Percentiles rank a stretch among this genome's conserved stretches.
Conservation (phyloP, 2,113 vertebrate genomes). For the Nothocercus nigrocapillus region DNA sequence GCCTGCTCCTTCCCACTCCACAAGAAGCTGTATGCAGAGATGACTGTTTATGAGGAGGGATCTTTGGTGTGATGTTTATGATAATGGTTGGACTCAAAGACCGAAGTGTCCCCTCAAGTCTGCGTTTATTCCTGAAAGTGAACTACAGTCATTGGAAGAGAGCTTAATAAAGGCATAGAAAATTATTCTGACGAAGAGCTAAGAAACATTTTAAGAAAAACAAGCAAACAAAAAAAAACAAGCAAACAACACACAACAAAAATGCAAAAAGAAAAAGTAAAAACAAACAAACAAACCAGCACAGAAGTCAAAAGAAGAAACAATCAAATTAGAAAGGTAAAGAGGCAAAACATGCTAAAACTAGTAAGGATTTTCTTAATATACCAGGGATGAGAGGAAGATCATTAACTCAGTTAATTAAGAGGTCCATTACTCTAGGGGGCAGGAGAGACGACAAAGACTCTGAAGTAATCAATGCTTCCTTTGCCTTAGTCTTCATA, state of each 20-base stretch:
- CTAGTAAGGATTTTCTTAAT: neutral
- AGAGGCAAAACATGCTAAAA: neutral
- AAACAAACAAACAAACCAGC: neutral
- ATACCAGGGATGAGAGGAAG: neutral
- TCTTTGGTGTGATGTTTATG: neutral
- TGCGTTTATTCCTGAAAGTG: neutral
- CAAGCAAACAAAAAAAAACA: neutral
- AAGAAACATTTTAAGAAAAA: neutral
- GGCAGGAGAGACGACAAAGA: neutral
- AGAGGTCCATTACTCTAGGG: neutral
- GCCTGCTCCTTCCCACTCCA: neutral
- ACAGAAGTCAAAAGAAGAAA: neutral
- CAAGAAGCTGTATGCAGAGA: neutral
- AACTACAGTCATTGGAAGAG: neutral
- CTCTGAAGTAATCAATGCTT: neutral
- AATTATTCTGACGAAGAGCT: neutral
- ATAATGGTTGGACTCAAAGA: neutral
- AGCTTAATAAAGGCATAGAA: neutral
- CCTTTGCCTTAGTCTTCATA: neutral
- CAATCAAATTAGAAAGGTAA: neutral
- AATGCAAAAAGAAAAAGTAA: neutral
- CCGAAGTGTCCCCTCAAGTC: neutral
- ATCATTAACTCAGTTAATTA: slow-evolving; percentile 5
- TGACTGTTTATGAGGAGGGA: neutral
- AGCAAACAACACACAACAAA: no score